A percentile compares a stretch with the other conserved stretches of the same genome.
phyloP scores from a whole-genome alignment of 2,797 vertebrate genomes.

The Cryptoprocta ferox region DNA sequence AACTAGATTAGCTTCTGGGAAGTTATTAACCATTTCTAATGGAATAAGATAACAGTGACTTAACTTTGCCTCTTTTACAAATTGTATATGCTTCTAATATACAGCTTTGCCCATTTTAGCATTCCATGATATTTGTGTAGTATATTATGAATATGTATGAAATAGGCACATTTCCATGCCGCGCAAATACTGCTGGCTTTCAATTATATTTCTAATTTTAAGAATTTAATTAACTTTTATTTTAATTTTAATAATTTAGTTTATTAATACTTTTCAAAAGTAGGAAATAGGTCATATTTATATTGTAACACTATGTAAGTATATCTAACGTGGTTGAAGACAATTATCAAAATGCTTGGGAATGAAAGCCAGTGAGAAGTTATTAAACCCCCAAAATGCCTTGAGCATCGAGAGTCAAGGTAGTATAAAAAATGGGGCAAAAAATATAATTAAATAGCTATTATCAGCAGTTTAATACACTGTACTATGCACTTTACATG shows the following conservation, averaged over 20 bases:
- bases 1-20: not conserved
- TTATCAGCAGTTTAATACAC: not conserved
- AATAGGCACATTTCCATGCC: not conserved
- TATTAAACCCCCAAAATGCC: not conserved
- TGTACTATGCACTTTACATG: not conserved
- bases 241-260: not conserved
- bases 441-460: constrained; percentile 27
- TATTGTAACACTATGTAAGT: not conserved
- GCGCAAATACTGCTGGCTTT: not conserved
- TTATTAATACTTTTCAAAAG: not conserved
- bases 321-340: not conserved
- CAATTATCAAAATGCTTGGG: constrained; percentile 23
- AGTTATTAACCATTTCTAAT: not conserved
- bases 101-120: not conserved
- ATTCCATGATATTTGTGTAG: not conserved
- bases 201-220: not conserved
- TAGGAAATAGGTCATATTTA: not conserved
- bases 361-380: not conserved
- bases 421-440: not conserved
- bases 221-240: not conserved
- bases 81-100: not conserved
- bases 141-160: not conserved
- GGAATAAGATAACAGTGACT: not conserved
- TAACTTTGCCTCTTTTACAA: not conserved
- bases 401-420: not conserved